phyloP scores from a whole-genome alignment of 2,888 invertebrate species.

The Andricus curvator region DNA sequence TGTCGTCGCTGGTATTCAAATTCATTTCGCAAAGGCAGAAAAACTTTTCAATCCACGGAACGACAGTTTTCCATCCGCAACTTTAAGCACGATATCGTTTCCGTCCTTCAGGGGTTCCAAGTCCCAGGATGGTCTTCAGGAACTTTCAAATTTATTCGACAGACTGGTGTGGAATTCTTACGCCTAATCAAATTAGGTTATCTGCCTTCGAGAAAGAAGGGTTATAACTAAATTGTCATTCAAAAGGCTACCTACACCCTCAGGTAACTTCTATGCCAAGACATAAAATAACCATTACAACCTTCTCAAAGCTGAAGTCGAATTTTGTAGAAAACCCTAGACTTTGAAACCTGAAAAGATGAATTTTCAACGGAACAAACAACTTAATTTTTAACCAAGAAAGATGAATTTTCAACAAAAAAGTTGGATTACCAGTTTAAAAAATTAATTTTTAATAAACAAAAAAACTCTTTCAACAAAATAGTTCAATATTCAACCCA shows the following conservation, averaged over 20 bases:
- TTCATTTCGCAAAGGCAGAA: slow-evolving; percentile 44
- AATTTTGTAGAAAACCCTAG: too few relatives aligned
- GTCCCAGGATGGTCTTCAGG: slow-evolving; percentile 39
- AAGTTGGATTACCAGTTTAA: too few relatives aligned
- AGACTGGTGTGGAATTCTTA: slow-evolving; percentile 42
- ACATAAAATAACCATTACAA: background rate
- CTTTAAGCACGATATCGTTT: slow-evolving; percentile 37
- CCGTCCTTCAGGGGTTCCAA: slow-evolving; percentile 25
- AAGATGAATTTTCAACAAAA: too few relatives aligned
- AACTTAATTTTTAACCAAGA: too few relatives aligned
- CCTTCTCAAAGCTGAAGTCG: too few relatives aligned
- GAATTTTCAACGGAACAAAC: too few relatives aligned
- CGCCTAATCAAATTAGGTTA: slow-evolving; percentile 49
- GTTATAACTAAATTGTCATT: background rate
- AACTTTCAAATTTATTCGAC: slow-evolving; percentile 51
- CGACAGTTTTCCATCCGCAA: slow-evolving; percentile 42
- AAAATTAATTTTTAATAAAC: too few relatives aligned
- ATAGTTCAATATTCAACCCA: too few relatives aligned
- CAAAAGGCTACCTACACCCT: background rate
- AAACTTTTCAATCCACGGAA: slow-evolving; percentile 49
- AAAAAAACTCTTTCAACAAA: too few relatives aligned
- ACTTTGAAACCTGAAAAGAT: too few relatives aligned
- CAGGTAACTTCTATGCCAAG: background rate
- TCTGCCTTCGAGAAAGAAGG: background rate
- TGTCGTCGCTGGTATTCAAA: slow-evolving; percentile 51